Evolutionary conservation across 2,113 vertebrate genomes (phyloP).

Genomic region (Phodopus roborovskii): DNA sequence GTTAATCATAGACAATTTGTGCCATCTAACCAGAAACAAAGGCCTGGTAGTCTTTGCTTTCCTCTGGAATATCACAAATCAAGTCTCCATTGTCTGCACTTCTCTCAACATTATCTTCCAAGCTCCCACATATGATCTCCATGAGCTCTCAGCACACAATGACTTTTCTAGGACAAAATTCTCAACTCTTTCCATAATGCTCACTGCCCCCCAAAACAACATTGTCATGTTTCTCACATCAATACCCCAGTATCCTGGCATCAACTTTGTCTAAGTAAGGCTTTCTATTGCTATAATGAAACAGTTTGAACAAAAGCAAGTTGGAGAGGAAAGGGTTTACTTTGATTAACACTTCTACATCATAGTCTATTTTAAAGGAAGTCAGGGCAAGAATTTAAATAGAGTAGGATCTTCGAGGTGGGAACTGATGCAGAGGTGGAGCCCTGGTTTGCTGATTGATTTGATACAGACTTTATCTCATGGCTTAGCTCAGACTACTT

Average conservation of each 20-base stretch:
- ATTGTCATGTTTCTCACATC: background rate
- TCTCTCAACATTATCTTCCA: background rate
- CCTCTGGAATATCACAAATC: too few relatives aligned
- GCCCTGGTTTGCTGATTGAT: background rate
- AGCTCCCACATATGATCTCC: background rate
- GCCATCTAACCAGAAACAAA: background rate
- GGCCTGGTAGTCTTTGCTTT: background rate
- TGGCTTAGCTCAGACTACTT: too few relatives aligned
- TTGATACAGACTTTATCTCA: background rate
- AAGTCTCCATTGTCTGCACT: background rate
- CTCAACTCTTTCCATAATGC: background rate
- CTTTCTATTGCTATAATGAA: background rate
- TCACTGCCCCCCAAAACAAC: background rate
- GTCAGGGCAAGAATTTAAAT: background rate
- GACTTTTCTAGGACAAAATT: background rate
- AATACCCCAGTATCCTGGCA: background rate
- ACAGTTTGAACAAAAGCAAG: background rate
- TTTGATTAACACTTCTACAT: background rate
- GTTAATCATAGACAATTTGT: too few relatives aligned
- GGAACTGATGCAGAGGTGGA: background rate
- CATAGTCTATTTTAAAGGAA: background rate
- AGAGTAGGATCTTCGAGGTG: background rate
- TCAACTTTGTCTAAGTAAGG: background rate
- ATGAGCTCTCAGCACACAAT: background rate
- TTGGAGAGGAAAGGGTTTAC: background rate